Evolutionary conservation across 1,140 invertebrate genomes (phyloP).

Genomic region (Neodiprion fabricii): DNA sequence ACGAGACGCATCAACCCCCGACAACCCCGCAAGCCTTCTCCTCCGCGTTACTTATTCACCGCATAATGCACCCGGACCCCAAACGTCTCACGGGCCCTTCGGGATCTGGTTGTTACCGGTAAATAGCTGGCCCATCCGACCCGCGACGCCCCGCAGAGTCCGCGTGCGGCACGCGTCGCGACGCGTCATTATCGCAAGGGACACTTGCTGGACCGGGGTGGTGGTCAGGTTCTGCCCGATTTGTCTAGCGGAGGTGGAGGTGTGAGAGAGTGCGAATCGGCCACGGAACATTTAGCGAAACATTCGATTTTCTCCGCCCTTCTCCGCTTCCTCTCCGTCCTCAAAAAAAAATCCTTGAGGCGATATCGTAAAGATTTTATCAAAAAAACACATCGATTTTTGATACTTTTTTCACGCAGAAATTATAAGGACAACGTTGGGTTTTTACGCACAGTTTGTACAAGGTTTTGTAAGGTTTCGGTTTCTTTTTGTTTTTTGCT

Average conservation of each 20-base stretch:
- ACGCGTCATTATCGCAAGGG: slow-evolving; percentile 55
- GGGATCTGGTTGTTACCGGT: slow-evolving; percentile 28
- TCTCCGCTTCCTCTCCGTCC: too few relatives aligned
- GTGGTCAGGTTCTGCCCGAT: background rate
- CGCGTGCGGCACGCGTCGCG: slow-evolving; percentile 54
- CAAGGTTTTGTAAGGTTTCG: too few relatives aligned
- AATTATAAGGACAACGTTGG: too few relatives aligned
- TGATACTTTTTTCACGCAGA: too few relatives aligned
- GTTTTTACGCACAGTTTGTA: too few relatives aligned
- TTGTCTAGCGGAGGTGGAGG: background rate
- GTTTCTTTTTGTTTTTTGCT: too few relatives aligned
- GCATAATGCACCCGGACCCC: slow-evolving; percentile 42
- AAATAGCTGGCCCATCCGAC: slow-evolving; percentile 40
- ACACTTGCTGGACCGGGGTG: slow-evolving; percentile 51
- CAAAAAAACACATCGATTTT: too few relatives aligned
- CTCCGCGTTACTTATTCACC: slow-evolving; percentile 38
- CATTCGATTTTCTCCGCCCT: too few relatives aligned
- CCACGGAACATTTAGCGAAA: too few relatives aligned
- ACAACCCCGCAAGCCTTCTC: slow-evolving; percentile 34
- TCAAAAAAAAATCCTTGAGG: too few relatives aligned
- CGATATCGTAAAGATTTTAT: too few relatives aligned
- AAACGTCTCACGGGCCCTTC: slow-evolving; percentile 22
- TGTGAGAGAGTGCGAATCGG: too few relatives aligned
- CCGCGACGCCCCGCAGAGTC: slow-evolving; percentile 43
- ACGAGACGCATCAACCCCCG: slow-evolving; percentile 29